Conservation (phyloP, 2,888 invertebrate species). For the Julus scanicus region DNA sequence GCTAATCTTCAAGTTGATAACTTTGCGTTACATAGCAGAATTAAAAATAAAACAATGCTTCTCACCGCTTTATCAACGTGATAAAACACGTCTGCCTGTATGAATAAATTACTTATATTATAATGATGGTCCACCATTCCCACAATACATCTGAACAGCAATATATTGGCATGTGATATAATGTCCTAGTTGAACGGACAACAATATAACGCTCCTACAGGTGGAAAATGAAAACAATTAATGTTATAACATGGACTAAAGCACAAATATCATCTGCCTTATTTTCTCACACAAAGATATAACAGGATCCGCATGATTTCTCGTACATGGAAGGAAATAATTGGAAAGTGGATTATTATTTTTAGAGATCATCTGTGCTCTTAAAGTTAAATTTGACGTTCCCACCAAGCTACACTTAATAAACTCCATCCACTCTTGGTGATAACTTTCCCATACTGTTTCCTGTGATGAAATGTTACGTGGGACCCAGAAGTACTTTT, state of each 20-base stretch:
- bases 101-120: not conserved
- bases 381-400: not conserved
- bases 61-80: not conserved
- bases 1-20: too few relatives aligned
- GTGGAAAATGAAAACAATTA: slow-evolving; percentile 25
- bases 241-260: not conserved
- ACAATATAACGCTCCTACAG: not conserved
- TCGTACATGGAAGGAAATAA: not conserved
- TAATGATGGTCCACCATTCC: not conserved
- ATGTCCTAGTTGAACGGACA: not conserved
- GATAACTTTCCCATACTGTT: too few relatives aligned
- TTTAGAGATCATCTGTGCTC: not conserved
- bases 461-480: too few relatives aligned
- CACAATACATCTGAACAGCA: not conserved
- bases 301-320: not conserved
- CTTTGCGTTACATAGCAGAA: not conserved
- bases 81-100: not conserved
- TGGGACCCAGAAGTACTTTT: too few relatives aligned
- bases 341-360: slow-evolving; percentile 19
- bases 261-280: slow-evolving; percentile 27
- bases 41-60: not conserved
- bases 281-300: not conserved
- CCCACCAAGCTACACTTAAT: too few relatives aligned
- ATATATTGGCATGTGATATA: not conserved
- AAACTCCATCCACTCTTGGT: not conserved